phyloP scores from a whole-genome alignment of 2,113 vertebrate species.

The Caretta caretta region DNA sequence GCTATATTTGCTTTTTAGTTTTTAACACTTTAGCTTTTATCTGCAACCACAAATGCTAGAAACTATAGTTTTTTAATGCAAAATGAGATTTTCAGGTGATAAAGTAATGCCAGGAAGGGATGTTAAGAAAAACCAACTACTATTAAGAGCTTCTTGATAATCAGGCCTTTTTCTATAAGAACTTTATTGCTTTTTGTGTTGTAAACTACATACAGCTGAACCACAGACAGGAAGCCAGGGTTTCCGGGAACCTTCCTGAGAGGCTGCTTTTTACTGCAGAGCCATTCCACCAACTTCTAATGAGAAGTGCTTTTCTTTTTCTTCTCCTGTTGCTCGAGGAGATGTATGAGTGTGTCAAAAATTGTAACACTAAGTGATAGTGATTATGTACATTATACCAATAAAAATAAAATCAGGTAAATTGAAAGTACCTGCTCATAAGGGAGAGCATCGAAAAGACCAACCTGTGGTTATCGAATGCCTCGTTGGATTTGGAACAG shows the following conservation, averaged over 20 bases:
- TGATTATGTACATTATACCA: neutral
- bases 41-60: neutral
- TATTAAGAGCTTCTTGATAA: neutral
- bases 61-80: neutral
- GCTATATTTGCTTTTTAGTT: neutral
- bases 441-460: neutral
- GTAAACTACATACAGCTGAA: neutral
- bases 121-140: neutral
- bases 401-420: neutral
- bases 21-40: neutral
- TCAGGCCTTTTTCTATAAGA: neutral
- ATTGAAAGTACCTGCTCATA: neutral
- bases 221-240: neutral
- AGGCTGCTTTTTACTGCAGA: neutral
- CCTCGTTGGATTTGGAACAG: neutral
- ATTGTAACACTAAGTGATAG: neutral
- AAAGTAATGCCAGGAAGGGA: neutral
- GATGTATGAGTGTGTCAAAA: rapidly evolving
- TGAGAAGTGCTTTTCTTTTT: neutral
- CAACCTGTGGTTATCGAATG: neutral
- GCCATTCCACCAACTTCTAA: neutral
- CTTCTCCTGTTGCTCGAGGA: neutral
- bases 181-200: neutral
- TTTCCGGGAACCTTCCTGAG: neutral
- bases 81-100: neutral